Evolutionary conservation across 1,140 invertebrate species (phyloP).

Genomic region (Atopsyche davidsoni): DNA sequence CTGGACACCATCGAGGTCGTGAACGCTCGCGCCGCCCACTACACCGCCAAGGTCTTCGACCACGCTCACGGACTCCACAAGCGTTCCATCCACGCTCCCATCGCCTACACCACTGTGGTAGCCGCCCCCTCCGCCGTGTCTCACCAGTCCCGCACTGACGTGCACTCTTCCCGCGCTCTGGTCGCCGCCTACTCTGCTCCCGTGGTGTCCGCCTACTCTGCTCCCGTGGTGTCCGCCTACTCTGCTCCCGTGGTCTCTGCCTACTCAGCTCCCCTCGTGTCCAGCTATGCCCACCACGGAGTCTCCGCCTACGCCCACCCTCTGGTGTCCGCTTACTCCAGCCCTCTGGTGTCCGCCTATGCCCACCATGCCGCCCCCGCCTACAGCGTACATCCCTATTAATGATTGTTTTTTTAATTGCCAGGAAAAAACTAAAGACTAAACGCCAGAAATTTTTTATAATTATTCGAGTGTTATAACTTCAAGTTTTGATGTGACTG

Average conservation of each 20-base stretch:
- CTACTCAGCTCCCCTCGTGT: conserved; percentile 18
- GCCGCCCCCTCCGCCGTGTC: conserved; percentile 27
- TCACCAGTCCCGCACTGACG: conserved; percentile 28
- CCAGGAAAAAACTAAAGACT: too few species aligned
- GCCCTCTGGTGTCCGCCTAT: conserved; percentile 23
- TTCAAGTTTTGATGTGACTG: conserved; percentile 36
- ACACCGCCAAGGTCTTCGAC: conserved; percentile 36
- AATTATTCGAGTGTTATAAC: conserved; percentile 38
- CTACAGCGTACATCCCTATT: conserved; percentile 22
- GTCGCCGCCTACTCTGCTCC: conserved; percentile 23
- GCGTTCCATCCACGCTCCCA: conserved; percentile 33
- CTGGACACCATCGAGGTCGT: conserved; percentile 45
- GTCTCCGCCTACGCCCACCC: conserved; percentile 22
- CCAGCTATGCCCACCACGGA: conserved; percentile 24
- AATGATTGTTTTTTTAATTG: too few species aligned
- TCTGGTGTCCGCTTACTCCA: conserved; percentile 30
- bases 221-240: conserved; percentile 20
- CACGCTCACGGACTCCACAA: conserved; percentile 36
- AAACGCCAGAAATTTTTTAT: conserved; percentile 30
- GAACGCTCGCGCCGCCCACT: conserved; percentile 43
- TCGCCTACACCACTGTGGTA: conserved; percentile 38
- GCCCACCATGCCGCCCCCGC: conserved; percentile 18
- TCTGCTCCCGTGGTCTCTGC: conserved; percentile 12
- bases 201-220: conserved; percentile 9
- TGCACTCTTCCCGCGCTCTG: conserved; percentile 20